These are phyloP conservation scores for Ianthella basta DNA, from an alignment of 37 sponge, comb jelly and placozoan genomes.

Conservation along the genomic window DNA sequence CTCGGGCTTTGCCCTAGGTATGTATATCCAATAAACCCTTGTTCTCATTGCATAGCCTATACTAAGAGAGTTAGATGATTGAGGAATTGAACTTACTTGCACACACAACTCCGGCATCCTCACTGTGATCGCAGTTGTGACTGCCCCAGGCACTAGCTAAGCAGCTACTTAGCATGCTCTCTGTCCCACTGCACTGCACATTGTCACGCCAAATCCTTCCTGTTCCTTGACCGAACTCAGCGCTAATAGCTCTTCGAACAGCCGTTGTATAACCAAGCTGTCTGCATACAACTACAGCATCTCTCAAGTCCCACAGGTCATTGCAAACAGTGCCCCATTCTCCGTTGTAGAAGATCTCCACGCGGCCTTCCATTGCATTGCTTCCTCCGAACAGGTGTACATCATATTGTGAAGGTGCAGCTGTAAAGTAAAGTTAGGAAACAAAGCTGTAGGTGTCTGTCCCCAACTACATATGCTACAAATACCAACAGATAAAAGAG, in stretches of 20 bases:
- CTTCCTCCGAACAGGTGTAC: not conserved
- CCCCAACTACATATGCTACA: too few species aligned
- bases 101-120: constrained; percentile 33
- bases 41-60: too few species aligned
- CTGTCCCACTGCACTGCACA: constrained; percentile 35
- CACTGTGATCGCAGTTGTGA: constrained; percentile 33
- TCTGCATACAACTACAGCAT: constrained; percentile 38
- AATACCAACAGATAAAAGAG: too few species aligned
- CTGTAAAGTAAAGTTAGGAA: too few species aligned
- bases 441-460: too few species aligned
- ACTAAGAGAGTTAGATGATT: too few species aligned
- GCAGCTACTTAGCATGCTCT: constrained; percentile 7
- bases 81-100: too few species aligned
- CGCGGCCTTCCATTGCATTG: not conserved
- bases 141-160: not conserved
- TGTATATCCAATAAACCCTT: too few species aligned
- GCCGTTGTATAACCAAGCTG: constrained; percentile 37
- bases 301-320: constrained; percentile 24
- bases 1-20: too few species aligned
- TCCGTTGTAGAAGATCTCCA: constrained; percentile 9
- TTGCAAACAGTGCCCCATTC: constrained; percentile 51
- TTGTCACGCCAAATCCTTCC: constrained; percentile 38
- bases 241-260: not conserved
- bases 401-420: too few species aligned
- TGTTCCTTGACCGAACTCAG: constrained; percentile 9